These are phyloP conservation scores for Acronicta alni DNA, from an alignment of 2,888 invertebrate genomes.

Conservation along the genomic window DNA sequence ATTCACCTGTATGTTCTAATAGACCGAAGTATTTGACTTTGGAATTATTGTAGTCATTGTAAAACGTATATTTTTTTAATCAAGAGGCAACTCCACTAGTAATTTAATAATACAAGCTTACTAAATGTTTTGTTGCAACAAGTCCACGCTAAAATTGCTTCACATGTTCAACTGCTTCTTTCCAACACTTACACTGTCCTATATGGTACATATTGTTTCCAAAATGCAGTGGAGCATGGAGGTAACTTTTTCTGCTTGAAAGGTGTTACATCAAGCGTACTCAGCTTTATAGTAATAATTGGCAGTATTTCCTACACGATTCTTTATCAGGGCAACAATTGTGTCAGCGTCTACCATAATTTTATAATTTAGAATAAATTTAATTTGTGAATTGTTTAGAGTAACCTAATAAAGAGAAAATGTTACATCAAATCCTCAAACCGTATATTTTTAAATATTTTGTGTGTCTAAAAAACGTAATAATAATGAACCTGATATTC, in stretches of 20 bases:
- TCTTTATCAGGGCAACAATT: neutral
- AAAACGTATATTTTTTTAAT: neutral
- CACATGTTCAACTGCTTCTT: constrained; percentile 19
- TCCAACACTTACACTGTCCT: constrained; percentile 21
- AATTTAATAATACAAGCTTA: neutral
- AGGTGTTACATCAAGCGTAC: neutral
- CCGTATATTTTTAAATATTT: too few species aligned
- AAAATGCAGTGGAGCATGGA: constrained; percentile 25
- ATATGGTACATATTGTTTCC: constrained; percentile 36
- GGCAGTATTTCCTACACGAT: neutral
- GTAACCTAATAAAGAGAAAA: neutral
- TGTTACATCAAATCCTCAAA: too few species aligned
- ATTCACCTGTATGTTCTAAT: too few species aligned
- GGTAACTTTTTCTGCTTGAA: constrained; percentile 1
- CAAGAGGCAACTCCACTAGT: neutral
- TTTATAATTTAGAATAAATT: too few species aligned
- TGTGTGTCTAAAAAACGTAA: too few species aligned
- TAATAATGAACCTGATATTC: too few species aligned
- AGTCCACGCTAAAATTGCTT: constrained; percentile 9
- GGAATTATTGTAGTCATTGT: neutral
- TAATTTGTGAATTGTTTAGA: neutral
- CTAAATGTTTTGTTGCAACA: constrained; percentile 12
- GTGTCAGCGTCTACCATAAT: too few species aligned
- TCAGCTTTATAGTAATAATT: neutral
- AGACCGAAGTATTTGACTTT: too few species aligned